A percentile compares a stretch with the other conserved stretches of the same genome.
These are phyloP conservation scores for Laothoe populi DNA, from an alignment of 2,888 invertebrate species.

Conservation along the genomic window DNA sequence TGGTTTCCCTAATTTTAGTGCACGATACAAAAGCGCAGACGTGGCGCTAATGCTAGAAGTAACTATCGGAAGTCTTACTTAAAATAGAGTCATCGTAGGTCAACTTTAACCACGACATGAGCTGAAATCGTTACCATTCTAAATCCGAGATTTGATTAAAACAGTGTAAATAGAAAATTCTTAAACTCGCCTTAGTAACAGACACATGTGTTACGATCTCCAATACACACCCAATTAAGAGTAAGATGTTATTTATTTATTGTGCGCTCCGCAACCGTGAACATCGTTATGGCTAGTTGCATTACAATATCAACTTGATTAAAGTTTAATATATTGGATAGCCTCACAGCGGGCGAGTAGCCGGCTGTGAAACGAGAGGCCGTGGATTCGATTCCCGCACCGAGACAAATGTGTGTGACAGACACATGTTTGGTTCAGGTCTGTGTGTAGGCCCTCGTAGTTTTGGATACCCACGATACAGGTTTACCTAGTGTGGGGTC, in stretches of 20 bases:
- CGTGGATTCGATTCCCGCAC: no score
- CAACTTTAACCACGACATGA: background rate
- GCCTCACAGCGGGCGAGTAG: no score
- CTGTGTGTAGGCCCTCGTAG: no score
- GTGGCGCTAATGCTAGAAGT: no score
- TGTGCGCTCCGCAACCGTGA: constrained; percentile 34
- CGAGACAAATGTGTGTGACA: no score
- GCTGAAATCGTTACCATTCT: background rate
- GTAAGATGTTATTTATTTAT: constrained; percentile 35
- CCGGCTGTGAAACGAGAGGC: no score
- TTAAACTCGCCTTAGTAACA: constrained; percentile 2
- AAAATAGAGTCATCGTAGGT: background rate
- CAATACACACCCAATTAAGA: constrained; percentile 40
- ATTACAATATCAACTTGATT: background rate
- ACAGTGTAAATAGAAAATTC: constrained; percentile 15
- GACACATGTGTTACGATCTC: constrained; percentile 5
- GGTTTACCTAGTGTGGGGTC: no score
- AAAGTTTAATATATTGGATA: constrained; percentile 10
- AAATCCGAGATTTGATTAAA: background rate
- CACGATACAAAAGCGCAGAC: no score
- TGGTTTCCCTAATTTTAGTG: no score
- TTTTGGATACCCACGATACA: no score
- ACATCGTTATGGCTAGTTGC: constrained; percentile 28
- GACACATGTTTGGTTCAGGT: no score
- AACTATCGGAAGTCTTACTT: no score